A percentile compares a stretch with the other conserved stretches of the same genome.
Conservation (phyloP, 1,140 invertebrate genomes). For the Scaptodrosophila lebanonensis region DNA sequence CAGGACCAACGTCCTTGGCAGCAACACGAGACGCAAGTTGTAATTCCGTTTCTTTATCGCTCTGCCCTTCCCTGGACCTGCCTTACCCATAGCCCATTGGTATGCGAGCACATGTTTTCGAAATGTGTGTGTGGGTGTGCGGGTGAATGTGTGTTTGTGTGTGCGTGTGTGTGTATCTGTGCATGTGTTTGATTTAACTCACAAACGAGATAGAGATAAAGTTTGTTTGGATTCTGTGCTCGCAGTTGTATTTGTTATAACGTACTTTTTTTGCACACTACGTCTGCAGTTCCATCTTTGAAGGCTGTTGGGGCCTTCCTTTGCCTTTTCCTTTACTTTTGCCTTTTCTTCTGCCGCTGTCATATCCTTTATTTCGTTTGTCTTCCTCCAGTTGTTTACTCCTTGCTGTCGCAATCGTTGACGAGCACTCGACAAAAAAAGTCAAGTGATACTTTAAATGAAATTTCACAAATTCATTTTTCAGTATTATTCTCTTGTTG, state of each 20-base stretch:
- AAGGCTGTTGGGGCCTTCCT: conserved; percentile 15
- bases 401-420: too few relatives aligned
- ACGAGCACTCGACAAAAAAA: neutral
- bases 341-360: conserved; percentile 24
- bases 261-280: conserved; percentile 34
- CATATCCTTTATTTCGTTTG: conserved; percentile 63
- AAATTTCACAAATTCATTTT: conserved; percentile 26
- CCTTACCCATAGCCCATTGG: neutral
- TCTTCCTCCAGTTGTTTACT: conserved; percentile 26
- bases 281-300: neutral
- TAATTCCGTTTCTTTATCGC: conserved; percentile 62
- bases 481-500: conserved; percentile 7
- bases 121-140: conserved; percentile 8
- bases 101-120: neutral
- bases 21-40: conserved; percentile 59
- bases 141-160: conserved; percentile 22
- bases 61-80: conserved; percentile 14
- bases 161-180: neutral
- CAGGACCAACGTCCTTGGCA: conserved; percentile 2
- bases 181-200: conserved; percentile 65
- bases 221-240: conserved; percentile 58
- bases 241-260: conserved; percentile 42
- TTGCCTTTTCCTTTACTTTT: conserved; percentile 8
- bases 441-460: conserved; percentile 25
- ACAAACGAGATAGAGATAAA: conserved; percentile 69